phyloP scores from a whole-genome alignment of 2,888 invertebrate species.

The Cotesia congregata region DNA sequence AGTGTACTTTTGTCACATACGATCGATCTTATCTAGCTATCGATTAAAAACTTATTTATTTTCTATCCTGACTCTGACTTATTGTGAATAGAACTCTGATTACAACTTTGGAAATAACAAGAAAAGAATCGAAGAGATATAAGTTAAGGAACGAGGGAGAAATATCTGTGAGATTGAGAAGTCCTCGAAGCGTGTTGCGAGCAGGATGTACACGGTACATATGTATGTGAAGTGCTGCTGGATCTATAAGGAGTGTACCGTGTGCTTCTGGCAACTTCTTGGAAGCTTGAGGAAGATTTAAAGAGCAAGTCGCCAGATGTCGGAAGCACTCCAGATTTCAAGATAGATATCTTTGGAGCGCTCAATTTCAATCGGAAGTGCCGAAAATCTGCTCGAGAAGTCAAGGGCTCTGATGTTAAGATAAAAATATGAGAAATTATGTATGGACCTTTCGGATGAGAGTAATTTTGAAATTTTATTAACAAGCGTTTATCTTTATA shows the following conservation, averaged over 20 bases:
- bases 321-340: background rate
- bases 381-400: background rate
- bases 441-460: background rate
- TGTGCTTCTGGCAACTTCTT: conserved; percentile 13
- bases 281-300: conserved; percentile 3
- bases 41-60: background rate
- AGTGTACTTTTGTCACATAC: background rate
- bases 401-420: background rate
- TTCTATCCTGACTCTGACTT: background rate
- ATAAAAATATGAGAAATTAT: background rate
- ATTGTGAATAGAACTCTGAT: background rate
- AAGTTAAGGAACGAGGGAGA: background rate
- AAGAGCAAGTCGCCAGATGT: conserved; percentile 9
- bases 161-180: background rate
- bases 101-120: background rate
- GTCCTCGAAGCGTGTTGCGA: background rate
- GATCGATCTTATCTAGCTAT: background rate
- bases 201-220: background rate
- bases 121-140: background rate
- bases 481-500: no score
- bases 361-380: conserved; percentile 21
- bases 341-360: background rate
- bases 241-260: background rate
- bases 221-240: background rate
- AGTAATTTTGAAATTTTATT: background rate